Evolutionary conservation across 2,888 invertebrate species (phyloP), one percentile per base, ranked within the genome.

Genomic region (Tachina grossa): DNA sequence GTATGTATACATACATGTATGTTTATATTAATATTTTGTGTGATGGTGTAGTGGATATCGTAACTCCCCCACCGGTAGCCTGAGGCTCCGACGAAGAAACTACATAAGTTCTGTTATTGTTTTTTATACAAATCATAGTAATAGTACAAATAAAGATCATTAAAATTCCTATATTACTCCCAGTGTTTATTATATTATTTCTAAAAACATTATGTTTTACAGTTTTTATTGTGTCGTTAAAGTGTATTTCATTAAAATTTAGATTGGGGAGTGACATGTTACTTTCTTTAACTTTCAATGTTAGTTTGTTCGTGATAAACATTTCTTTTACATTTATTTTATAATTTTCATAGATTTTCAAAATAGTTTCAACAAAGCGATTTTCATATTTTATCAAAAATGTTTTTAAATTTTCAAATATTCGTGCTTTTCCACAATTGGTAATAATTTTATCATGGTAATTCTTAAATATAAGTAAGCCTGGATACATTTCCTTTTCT

Each of bases 1-100:
- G 49, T 49, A 49, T 96, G n/a, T n/a, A n/a, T n/a, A n/a, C n/a
- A n/a, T n/a, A n/a, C n/a, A n/a, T n/a, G n/a, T n/a, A n/a, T n/a
- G 94, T 75, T 96, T 95, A 92, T 95, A 95, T 49, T 14, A 49
- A n/a, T 49, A n/a, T 49, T 49, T 14, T 49, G 49, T 49, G 49
- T 49, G 14, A n/a, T n/a, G 49, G 14, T n/a, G 49, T 13, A 22
- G 22, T 22, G 22, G 22, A 22, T 49, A 49, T 49, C 49, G 14
- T 49, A 49, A 49, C 49, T 49, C 49, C 49, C 49, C 49, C 49
- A 49, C 22, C 22, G 22, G 6, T 47, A 47, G 47, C 10, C 11
- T 47, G 47, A 47, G 47, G 47, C 47, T 47, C 47, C 47, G 47
- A 47, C 1, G 47, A 47, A 47, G 11, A 11, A 47, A 47, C 13